Percentiles rank a stretch among this genome's conserved stretches.
Conservation (phyloP, 2,888 invertebrate species). For the Beris morrisii region DNA sequence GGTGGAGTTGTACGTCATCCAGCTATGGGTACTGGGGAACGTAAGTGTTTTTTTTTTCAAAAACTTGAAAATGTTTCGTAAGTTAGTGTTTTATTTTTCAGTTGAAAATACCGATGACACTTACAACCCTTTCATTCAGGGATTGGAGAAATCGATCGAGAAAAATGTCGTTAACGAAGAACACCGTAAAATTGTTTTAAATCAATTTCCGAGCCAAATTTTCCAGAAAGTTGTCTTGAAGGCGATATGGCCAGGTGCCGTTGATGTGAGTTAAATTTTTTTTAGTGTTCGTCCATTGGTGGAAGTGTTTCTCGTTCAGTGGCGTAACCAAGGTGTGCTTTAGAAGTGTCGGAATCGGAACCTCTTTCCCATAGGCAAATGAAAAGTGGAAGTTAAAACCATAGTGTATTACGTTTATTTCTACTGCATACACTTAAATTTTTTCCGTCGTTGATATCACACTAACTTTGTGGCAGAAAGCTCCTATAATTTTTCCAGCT, state of each 20-base stretch:
- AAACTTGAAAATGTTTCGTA: not conserved
- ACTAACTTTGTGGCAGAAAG: no score
- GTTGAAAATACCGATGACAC: constrained; percentile 12
- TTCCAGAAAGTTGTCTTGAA: constrained; percentile 9
- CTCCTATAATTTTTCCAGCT: no score
- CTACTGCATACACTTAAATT: no score
- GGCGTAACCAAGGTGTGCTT: no score
- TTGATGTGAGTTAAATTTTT: constrained; percentile 28
- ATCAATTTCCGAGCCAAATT: constrained; percentile 25
- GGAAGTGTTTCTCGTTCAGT: no score
- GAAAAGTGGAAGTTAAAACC: no score
- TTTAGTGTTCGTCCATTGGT: no score
- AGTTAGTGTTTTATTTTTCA: constrained; percentile 5
- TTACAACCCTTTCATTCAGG: constrained; percentile 16
- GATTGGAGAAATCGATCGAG: constrained; percentile 10
- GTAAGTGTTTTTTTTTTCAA: not conserved
- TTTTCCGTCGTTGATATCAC: no score
- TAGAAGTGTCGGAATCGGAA: no score
- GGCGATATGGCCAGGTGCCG: constrained; percentile 29
- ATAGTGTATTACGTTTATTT: no score
- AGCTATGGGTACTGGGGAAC: constrained; percentile 24
- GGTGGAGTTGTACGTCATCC: constrained; percentile 31
- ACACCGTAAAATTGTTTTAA: constrained; percentile 7
- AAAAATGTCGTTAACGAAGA: constrained; percentile 14
- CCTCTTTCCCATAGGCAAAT: no score